A percentile compares a stretch with the other conserved stretches of the same genome.
Evolutionary conservation across 2,888 invertebrate species (phyloP).

Genomic region (Loripinus fragilis): DNA sequence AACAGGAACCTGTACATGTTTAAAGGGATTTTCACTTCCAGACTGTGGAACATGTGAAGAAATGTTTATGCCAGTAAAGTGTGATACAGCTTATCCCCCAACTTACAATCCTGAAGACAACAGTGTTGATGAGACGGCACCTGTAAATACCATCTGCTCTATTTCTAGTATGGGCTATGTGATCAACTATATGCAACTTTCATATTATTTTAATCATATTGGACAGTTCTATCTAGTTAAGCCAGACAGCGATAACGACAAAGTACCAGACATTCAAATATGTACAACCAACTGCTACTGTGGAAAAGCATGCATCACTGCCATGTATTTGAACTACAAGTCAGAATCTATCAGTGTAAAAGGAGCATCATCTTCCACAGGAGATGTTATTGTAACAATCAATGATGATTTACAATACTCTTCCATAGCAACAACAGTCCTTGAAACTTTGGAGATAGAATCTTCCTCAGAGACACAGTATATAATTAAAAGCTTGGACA

Average conservation of each 20-base stretch:
- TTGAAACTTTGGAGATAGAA: neutral
- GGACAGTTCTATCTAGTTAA: conserved; percentile 6
- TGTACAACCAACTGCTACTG: neutral
- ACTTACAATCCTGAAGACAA: neutral
- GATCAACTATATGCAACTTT: neutral
- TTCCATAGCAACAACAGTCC: neutral
- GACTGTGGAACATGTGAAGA: conserved; percentile 45
- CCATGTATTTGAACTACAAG: neutral
- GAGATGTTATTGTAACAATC: neutral
- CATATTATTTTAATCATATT: neutral
- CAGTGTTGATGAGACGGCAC: neutral
- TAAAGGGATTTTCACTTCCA: conserved; percentile 26
- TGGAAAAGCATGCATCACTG: neutral
- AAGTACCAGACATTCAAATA: conserved; percentile 1
- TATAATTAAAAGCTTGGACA: neutral
- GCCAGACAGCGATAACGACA: neutral
- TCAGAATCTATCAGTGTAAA: neutral
- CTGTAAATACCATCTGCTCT: neutral
- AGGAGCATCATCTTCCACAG: neutral
- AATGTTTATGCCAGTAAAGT: conserved; percentile 19
- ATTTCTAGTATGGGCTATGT: neutral
- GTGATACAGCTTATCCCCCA: neutral
- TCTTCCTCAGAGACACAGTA: neutral
- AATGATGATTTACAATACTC: neutral
- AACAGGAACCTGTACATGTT: conserved; percentile 58